phyloP scores from a whole-genome alignment of 2,113 vertebrate species.

The Sialia sialis region DNA sequence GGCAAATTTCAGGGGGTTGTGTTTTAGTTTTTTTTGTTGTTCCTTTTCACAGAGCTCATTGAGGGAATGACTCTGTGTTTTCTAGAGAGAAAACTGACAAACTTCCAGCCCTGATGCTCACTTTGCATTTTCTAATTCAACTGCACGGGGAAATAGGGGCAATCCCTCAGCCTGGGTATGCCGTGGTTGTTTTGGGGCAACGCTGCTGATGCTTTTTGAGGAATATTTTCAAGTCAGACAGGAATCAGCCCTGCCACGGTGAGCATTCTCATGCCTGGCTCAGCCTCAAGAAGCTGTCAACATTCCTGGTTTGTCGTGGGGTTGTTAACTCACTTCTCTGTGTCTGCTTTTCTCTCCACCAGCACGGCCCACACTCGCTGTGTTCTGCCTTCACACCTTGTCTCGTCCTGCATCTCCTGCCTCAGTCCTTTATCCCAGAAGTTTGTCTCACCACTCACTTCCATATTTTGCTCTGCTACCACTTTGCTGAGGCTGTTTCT shows the following conservation, averaged over 20 bases:
- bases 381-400: conserved; percentile 36
- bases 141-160: background rate
- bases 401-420: conserved; percentile 31
- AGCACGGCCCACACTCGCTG: background rate
- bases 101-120: background rate
- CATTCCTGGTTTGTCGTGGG: conserved; percentile 13
- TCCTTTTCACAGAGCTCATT: background rate
- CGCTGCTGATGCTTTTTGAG: background rate
- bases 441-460: conserved; percentile 12
- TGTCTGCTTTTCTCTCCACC: conserved; percentile 19
- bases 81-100: background rate
- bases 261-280: conserved; percentile 1
- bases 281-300: conserved; percentile 15
- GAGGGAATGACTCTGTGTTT: background rate
- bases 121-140: background rate
- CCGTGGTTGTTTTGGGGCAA: background rate
- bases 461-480: background rate
- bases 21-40: background rate
- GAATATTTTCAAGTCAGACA: background rate
- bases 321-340: conserved; percentile 47
- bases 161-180: background rate
- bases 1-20: background rate
- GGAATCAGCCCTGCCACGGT: background rate
- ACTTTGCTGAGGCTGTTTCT: background rate
- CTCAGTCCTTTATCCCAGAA: conserved; percentile 33